These are phyloP conservation scores for Scylla paramamosain DNA, from an alignment of 1,140 invertebrate genomes.

Conservation along the genomic window DNA sequence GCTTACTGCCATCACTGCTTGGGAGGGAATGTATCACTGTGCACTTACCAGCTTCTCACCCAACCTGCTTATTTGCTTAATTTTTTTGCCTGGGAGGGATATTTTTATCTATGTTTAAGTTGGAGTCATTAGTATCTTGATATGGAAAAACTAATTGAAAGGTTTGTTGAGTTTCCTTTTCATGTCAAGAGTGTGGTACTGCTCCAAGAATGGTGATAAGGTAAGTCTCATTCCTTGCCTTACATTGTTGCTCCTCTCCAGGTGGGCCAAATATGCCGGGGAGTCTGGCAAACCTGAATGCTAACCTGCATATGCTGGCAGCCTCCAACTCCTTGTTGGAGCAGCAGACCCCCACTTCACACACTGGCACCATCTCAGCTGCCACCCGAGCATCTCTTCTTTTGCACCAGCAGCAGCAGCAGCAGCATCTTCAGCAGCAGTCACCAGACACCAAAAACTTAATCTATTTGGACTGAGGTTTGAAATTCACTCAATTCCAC, in stretches of 20 bases:
- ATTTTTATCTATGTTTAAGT: neutral
- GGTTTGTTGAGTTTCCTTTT: neutral
- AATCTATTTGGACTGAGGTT: constrained; percentile 69
- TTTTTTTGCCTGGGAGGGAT: constrained; percentile 54
- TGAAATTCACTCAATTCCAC: neutral
- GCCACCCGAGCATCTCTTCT: constrained; percentile 64
- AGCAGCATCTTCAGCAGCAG: constrained; percentile 71
- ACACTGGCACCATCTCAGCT: constrained; percentile 62
- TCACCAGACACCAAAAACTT: constrained; percentile 65
- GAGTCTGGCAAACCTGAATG: constrained; percentile 56
- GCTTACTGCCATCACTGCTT: constrained; percentile 9
- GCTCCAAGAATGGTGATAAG: constrained; percentile 23
- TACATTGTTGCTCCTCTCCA: constrained; percentile 53
- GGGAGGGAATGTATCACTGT: constrained; percentile 33
- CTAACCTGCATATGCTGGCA: constrained; percentile 65
- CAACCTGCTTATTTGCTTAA: constrained; percentile 34
- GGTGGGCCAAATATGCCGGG: constrained; percentile 60
- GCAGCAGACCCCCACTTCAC: constrained; percentile 55
- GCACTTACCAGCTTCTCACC: constrained; percentile 49
- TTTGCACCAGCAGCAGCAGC: constrained; percentile 68
- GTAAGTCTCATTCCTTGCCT: constrained; percentile 59
- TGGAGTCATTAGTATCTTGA: neutral
- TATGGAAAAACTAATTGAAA: neutral
- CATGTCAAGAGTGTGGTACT: neutral
- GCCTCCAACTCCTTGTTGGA: constrained; percentile 61